These are phyloP conservation scores for Neopipo cinnamomea DNA, from an alignment of 2,113 vertebrate genomes.

Conservation along the genomic window DNA sequence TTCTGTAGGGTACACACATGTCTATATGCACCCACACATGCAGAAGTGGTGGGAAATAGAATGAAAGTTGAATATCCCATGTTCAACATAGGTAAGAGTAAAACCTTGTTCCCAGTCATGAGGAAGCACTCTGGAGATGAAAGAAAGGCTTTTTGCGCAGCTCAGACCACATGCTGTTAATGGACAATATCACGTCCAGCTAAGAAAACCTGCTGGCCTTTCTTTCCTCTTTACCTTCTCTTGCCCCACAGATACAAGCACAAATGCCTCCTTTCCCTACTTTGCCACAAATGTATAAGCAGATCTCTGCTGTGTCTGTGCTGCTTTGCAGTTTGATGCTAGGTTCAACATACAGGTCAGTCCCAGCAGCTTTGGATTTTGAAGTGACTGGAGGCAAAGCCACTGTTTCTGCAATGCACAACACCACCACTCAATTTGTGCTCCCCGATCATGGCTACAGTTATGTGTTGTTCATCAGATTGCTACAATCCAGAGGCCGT, in stretches of 20 bases:
- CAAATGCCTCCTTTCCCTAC: not conserved
- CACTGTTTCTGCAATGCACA: not conserved
- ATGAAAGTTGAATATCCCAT: not conserved
- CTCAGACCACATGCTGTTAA: not conserved
- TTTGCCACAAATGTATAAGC: not conserved
- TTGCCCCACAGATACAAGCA: not conserved
- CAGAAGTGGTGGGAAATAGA: not conserved
- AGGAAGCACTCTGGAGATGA: not conserved
- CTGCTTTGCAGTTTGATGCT: not conserved
- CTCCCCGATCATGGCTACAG: rapidly evolving
- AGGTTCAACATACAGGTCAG: not conserved
- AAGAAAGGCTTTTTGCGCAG: not conserved
- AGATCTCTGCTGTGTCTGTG: not conserved
- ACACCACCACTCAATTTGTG: rapidly evolving
- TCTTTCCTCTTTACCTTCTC: not conserved
- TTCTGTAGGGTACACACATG: not conserved
- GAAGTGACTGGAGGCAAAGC: not conserved
- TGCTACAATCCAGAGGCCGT: not conserved
- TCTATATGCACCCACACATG: rapidly evolving
- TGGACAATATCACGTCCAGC: not conserved
- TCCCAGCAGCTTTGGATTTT: not conserved
- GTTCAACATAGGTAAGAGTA: not conserved
- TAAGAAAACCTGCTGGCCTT: not conserved
- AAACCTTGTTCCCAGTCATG: not conserved
- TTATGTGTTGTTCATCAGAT: not conserved